Percentiles rank a stretch among this genome's conserved stretches.
These are phyloP conservation scores for Tromatobia lineatoria DNA, from an alignment of 2,888 invertebrate genomes.

Conservation along the genomic window DNA sequence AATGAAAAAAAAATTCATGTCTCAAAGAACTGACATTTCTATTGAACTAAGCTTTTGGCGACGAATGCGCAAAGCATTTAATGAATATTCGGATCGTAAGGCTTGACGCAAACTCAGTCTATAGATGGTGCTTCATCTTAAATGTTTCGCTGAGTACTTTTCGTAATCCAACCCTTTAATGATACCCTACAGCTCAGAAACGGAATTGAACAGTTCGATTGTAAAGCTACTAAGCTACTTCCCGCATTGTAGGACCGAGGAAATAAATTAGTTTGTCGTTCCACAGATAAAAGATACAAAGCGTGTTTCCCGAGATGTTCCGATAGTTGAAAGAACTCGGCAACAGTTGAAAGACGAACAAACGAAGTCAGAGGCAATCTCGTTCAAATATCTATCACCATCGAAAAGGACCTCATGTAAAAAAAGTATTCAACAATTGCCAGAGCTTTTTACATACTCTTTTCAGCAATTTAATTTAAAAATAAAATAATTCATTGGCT, in stretches of 20 bases:
- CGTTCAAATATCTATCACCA: slow-evolving; percentile 45
- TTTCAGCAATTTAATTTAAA: background rate
- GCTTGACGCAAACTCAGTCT: background rate
- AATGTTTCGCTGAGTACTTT: background rate
- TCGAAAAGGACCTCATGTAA: slow-evolving; percentile 26
- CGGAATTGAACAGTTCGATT: slow-evolving; percentile 1
- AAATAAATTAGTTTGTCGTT: slow-evolving; percentile 49
- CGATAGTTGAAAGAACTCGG: slow-evolving; percentile 28
- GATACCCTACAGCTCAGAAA: background rate
- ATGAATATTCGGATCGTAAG: background rate
- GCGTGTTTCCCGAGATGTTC: background rate
- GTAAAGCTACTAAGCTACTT: background rate
- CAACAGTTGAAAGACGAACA: background rate
- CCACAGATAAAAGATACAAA: slow-evolving; percentile 33
- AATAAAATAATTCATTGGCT: background rate
- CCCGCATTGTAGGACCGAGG: background rate
- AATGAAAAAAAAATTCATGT: too few relatives aligned
- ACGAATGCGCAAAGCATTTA: background rate
- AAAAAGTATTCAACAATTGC: slow-evolving; percentile 6
- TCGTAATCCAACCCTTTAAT: background rate
- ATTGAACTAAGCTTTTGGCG: background rate
- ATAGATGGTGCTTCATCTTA: background rate
- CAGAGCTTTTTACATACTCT: slow-evolving; percentile 12
- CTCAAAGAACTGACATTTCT: too few relatives aligned
- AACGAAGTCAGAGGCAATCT: slow-evolving; percentile 42